phyloP scores from a whole-genome alignment of 2,113 vertebrate genomes.

The Plestiodon gilberti region DNA sequence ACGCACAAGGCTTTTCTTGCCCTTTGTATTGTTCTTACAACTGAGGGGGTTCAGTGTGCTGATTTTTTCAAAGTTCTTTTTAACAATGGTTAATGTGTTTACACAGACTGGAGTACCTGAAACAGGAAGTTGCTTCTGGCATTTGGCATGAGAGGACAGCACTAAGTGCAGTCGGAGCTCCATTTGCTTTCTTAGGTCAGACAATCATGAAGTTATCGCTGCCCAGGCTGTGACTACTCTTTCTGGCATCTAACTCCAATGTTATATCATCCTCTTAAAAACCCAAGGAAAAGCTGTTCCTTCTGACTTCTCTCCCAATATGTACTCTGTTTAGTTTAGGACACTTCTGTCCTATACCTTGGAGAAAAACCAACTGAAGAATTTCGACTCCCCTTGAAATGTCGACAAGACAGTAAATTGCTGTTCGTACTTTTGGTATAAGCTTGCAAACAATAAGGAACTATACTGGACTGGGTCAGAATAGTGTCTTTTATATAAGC shows the following conservation, averaged over 20 bases:
- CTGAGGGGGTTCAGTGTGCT: constrained; percentile 55
- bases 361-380: background rate
- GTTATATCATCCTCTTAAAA: constrained; percentile 27
- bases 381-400: background rate
- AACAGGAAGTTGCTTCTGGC: constrained; percentile 61
- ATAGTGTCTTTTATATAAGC: background rate
- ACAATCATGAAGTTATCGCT: constrained; percentile 41
- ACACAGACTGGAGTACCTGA: constrained; percentile 55
- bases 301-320: background rate
- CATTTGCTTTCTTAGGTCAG: constrained; percentile 35
- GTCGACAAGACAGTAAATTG: background rate
- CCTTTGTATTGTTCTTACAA: constrained; percentile 54
- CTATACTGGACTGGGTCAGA: background rate
- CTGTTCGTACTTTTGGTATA: background rate
- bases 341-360: background rate
- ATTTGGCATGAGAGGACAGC: constrained; percentile 59
- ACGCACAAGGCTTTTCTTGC: constrained; percentile 38
- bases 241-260: constrained; percentile 2
- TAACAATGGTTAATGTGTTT: constrained; percentile 70
- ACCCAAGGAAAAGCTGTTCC: background rate
- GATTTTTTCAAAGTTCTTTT: constrained; percentile 58
- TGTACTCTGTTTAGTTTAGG: background rate
- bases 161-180: constrained; percentile 50
- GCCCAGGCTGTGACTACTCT: background rate
- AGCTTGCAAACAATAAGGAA: background rate